Base-by-base conservation (phyloP, 2,888 invertebrate genomes). In the Perizoma flavofasciatum region DNA sequence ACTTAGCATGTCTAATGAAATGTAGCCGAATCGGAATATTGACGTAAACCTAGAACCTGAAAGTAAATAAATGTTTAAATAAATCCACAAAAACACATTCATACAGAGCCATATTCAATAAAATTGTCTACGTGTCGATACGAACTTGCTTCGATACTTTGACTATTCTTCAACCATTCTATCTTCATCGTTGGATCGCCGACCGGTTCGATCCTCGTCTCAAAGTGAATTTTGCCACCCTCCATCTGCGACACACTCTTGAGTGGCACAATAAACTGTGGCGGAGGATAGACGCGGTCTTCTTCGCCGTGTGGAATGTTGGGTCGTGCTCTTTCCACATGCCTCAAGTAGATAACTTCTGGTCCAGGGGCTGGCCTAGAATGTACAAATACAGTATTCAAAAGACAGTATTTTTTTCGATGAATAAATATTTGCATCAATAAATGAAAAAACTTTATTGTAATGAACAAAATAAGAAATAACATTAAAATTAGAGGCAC, bases 21-120 rank as follows among this genome's bases (percentile, higher is more conserved):
- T 98, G 84, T 98, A 99, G 75, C 99, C 99, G 92, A 99, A 99
- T 84, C 98, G 97, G 93, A 98, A 98, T 80, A 98, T 96, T 68
- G 97, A 96, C 79, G 98, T 98, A 83, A 97, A 97, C 81, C 99
- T 95, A 70, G 98, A 98, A 93, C 98, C 99, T 98, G 75, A 34
- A 83, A 88, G 55, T 51, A 61, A 32, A 66, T 65, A 41, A 32
- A 47, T 9, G 5, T 5, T 55, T 44, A 51, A 10, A 35, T 5
- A 43, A 41, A 54, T 40, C 22, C 9, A 43, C 43, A 8, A 10
- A 7, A 43, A 43, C 11, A 43, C 39, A 8, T 6, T 22, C 22
- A 22, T 22, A 22, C 22, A 3, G 22, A 22, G 22, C 3, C 22
- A 22, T 22, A 22, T 22, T 22, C 22, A 22, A 22, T n/a, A n/a